Base-by-base conservation (phyloP, 1,140 invertebrate species). In the Drosophila oshimai region DNA sequence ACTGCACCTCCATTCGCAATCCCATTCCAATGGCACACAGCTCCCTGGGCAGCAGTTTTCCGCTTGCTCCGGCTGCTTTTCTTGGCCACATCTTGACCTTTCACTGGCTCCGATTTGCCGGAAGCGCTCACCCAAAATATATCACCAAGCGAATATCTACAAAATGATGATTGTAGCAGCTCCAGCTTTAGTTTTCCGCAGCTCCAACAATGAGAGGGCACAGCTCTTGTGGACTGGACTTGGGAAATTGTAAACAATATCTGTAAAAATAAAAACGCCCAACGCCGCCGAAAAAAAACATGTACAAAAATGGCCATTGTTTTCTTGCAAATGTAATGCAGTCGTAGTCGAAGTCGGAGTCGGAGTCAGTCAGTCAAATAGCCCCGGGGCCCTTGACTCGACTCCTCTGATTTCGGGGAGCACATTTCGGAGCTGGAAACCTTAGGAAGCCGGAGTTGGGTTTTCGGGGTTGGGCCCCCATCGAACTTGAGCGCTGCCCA, bases 191-290 rank as follows among this genome's bases (percentile, higher is more conserved):
- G 55, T 31, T 26, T 28, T 24, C 42, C 42, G 46, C 58, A 53
- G 60, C 37, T 41, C 13, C 60, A 50, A 67, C 64, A 57, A 44
- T 68, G 34, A 58, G 34, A 47, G 53, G 49, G 24, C 37, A 61
- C 39, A 46, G 39, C 45, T 22, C 17, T 44, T 42, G 44, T 47
- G 51, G 42, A 69, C 67, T 71, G 67, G 68, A 71, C 68, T 26
- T 71, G 37, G 46, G 51, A 81, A 83, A 86, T 74, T 74, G 62
- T 57, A 87, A 86, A 86, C 81, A 86, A 86, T 86, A 87, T 86
- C 81, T 86, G 81, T 86, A 86, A 86, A 86, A 86, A 86, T 87
- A 86, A 86, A 86, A 86, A 86, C 81, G 81, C 81, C 81, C 81
- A 86, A 86, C 77, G 76, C 81, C 72, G 76, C 75, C 68, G 75